These are phyloP conservation scores for Slavum lentiscoides DNA, from an alignment of 2,888 invertebrate species.

Conservation along the genomic window DNA sequence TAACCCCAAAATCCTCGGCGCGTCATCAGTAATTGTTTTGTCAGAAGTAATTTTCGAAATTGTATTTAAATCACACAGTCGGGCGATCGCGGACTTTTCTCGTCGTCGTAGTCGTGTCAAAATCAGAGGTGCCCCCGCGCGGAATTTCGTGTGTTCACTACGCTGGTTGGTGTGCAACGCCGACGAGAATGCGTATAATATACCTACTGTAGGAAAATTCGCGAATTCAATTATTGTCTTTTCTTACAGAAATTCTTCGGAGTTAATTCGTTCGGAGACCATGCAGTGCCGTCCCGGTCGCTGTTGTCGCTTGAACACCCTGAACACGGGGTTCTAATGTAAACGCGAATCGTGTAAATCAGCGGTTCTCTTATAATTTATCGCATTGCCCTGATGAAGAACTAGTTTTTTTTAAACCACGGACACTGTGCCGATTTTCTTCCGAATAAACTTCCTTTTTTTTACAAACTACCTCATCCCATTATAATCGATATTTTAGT, in stretches of 20 bases:
- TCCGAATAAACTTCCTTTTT: no score
- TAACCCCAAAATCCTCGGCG: slow-evolving; percentile 49
- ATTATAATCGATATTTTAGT: no score
- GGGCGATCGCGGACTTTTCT: slow-evolving; percentile 46
- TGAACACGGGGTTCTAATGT: no score
- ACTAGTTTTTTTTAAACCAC: no score
- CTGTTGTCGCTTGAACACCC: no score
- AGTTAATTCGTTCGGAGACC: no score
- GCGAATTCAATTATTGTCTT: background rate
- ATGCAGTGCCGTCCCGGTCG: no score
- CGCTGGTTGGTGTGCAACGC: background rate
- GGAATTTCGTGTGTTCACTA: slow-evolving; percentile 8
- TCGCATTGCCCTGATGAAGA: no score
- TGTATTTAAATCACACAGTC: slow-evolving; percentile 52
- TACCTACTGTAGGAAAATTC: background rate
- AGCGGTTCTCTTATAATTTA: no score
- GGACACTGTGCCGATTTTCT: no score
- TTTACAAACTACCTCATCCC: no score
- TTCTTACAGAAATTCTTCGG: background rate
- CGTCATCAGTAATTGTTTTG: slow-evolving; percentile 48
- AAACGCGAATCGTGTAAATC: no score
- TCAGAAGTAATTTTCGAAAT: slow-evolving; percentile 52
- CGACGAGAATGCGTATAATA: background rate
- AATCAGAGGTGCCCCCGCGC: slow-evolving; percentile 35
- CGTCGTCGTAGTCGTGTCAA: slow-evolving; percentile 38